phyloP scores from a whole-genome alignment of 2,888 invertebrate genomes.

The Myopa tessellatipennis region DNA sequence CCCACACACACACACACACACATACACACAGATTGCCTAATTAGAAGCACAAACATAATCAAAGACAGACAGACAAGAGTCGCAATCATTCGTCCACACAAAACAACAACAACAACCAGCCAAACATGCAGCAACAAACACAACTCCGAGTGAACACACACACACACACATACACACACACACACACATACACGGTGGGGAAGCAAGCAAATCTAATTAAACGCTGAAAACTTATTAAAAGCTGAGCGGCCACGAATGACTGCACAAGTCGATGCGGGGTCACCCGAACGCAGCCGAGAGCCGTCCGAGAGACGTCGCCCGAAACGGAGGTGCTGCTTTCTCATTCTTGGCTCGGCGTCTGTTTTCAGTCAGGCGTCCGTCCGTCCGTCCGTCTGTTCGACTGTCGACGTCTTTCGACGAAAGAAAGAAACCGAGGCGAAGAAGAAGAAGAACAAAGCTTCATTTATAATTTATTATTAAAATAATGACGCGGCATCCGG shows the following conservation, averaged over 20 bases:
- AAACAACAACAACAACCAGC: too few relatives aligned
- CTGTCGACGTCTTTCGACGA: background rate
- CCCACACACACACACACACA: too few relatives aligned
- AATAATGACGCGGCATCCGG: slow-evolving; percentile 43
- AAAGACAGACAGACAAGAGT: too few relatives aligned
- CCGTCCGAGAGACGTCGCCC: too few relatives aligned
- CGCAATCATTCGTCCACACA: too few relatives aligned
- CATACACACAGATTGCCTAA: too few relatives aligned
- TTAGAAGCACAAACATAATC: too few relatives aligned
- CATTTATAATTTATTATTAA: slow-evolving; percentile 43
- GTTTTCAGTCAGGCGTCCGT: background rate
- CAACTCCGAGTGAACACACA: too few relatives aligned
- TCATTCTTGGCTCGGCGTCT: background rate
- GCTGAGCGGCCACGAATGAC: background rate
- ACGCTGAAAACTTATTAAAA: slow-evolving; percentile 37
- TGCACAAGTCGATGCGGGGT: slow-evolving; percentile 21
- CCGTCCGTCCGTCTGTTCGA: background rate
- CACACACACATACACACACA: background rate
- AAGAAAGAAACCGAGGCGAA: background rate
- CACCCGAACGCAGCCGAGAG: background rate
- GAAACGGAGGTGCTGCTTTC: background rate
- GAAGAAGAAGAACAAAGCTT: slow-evolving; percentile 31
- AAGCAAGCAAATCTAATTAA: slow-evolving; percentile 36
- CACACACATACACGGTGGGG: background rate
- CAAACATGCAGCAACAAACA: too few relatives aligned